Conservation (phyloP, 1,140 invertebrate species). For the Thaumatotibia leucotreta region DNA sequence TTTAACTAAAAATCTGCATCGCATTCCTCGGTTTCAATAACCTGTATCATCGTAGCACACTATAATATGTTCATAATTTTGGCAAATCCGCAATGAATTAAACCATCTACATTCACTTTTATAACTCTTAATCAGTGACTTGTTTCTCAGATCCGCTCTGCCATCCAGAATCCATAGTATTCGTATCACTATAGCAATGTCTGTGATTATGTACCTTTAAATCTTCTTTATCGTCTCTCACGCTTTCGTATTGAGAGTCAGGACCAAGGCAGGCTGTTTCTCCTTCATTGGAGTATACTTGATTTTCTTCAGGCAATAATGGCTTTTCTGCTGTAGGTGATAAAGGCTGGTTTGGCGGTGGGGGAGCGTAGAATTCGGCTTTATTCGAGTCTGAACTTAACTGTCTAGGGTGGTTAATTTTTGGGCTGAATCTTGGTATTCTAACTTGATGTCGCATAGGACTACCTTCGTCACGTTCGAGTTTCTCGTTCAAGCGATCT, state of each 20-base stretch:
- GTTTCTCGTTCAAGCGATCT: conserved; percentile 36
- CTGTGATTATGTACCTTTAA: conserved; percentile 55
- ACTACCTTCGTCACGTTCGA: conserved; percentile 45
- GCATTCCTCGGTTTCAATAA: too few relatives aligned
- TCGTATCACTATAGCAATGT: conserved; percentile 72
- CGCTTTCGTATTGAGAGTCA: conserved; percentile 67
- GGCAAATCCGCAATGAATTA: too few relatives aligned
- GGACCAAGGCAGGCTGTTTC: conserved; percentile 60
- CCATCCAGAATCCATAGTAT: conserved; percentile 76
- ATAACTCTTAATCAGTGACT: conserved; percentile 57
- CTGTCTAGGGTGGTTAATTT: conserved; percentile 47
- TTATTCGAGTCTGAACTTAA: conserved; percentile 41
- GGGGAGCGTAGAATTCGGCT: conserved; percentile 45
- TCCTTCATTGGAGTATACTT: conserved; percentile 56
- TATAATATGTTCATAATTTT: too few relatives aligned
- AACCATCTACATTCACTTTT: too few relatives aligned
- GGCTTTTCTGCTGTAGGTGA: conserved; percentile 66
- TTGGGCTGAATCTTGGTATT: conserved; percentile 50
- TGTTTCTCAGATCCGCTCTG: conserved; percentile 74
- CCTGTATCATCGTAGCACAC: too few relatives aligned
- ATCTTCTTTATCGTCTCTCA: conserved; percentile 54
- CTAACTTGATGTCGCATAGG: conserved; percentile 52
- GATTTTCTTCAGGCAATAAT: conserved; percentile 58
- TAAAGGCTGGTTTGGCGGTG: conserved; percentile 41
- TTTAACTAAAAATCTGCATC: too few relatives aligned